Evolutionary conservation across 2,113 vertebrate genomes (phyloP), one percentile per base, ranked within the genome.

Genomic region (Forbesichthys papilliferus): DNA sequence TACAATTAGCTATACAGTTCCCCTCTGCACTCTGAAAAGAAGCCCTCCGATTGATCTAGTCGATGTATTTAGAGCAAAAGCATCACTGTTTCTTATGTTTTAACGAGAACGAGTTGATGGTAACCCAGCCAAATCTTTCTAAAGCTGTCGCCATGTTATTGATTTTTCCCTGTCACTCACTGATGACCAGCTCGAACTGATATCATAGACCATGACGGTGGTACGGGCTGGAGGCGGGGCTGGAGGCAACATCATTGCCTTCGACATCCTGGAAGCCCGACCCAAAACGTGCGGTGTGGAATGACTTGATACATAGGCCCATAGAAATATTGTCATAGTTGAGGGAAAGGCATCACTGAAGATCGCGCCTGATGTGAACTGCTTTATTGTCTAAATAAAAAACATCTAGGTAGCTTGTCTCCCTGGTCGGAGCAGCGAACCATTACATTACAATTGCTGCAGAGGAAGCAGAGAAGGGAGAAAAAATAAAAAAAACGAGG

Each of bases 81-180:
- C 9, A 49, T 49, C 48, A 49, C 27, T 27, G 27, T 27, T 27
- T 16, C 16, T 16, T 27, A 27, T 27, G 27, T 27, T 27, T 27
- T 27, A 27, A 27, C 27, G 27, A 27, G 36, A 6, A 42, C 36
- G 36, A 42, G 36, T 42, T 8, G 0, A 8, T 4, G 36, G 5
- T 8, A 7, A 42, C 0, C 7, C 4, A 42, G 4, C 36, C 36
- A 7, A 5, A 42, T 42, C 36, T 5, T 42, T 8, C 36, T 42
- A 27, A 1, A 27, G 1, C 36, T 42, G 36, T 42, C 36, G 54
- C 69, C 48, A 62, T 54, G 57, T 65, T 79, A 83, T 86, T 83
- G 69, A 79, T 85, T 80, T 74, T 67, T 27, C 27, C 76, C 77
- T 78, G 87, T 85, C 87, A 85, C 66, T 61, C 46, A 81, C 84